phyloP scores from a whole-genome alignment of 2,888 invertebrate species.

The Eudasyphora cyanicolor region DNA sequence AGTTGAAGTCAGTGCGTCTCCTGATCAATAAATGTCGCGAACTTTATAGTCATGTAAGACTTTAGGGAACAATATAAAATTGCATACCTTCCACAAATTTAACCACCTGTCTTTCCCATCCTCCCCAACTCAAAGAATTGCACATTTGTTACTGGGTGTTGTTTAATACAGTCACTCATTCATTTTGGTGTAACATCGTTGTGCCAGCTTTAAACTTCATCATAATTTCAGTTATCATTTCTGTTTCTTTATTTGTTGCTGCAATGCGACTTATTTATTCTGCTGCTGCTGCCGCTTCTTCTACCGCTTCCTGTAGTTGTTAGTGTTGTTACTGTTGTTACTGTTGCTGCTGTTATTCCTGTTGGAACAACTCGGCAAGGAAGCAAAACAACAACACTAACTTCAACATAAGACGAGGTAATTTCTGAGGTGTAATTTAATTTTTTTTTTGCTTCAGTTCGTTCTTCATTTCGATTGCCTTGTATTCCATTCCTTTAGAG shows the following conservation, averaged over 20 bases:
- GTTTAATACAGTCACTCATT: conserved; percentile 40
- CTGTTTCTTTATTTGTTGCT: conserved; percentile 49
- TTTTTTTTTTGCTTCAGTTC: conserved; percentile 41
- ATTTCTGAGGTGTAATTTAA: conserved; percentile 65
- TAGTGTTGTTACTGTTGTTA: no score
- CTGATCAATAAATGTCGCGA: no score
- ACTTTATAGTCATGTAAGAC: no score
- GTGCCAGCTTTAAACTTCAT: conserved; percentile 56
- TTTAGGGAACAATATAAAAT: no score
- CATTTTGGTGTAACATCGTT: conserved; percentile 55
- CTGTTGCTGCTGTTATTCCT: background rate
- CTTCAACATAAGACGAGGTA: conserved; percentile 52
- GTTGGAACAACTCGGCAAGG: background rate
- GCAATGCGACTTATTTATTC: conserved; percentile 56
- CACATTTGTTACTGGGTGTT: background rate
- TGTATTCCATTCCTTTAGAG: conserved; percentile 21
- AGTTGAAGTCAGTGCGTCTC: no score
- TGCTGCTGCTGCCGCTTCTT: background rate
- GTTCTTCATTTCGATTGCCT: conserved; percentile 31
- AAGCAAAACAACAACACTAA: background rate
- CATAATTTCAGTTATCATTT: conserved; percentile 58
- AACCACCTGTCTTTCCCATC: background rate
- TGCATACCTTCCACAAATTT: no score
- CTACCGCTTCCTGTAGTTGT: background rate
- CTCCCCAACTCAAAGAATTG: background rate